Base-by-base conservation (phyloP, 1,140 invertebrate species). In the Drosophila melanogaster region DNA sequence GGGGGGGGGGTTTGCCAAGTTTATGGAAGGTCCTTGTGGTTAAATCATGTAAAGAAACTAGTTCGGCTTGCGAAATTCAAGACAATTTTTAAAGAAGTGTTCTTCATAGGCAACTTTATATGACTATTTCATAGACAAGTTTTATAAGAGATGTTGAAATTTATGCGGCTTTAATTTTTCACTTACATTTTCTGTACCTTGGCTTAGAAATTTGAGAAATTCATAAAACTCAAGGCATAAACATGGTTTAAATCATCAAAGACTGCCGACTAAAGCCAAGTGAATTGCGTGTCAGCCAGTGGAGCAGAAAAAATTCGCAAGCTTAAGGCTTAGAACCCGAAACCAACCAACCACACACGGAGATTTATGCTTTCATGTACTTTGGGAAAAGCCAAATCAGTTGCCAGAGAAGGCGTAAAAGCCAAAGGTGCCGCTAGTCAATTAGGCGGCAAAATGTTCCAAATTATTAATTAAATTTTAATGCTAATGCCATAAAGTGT, bases 381-480 rank as follows among this genome's bases (percentile, higher is more conserved):
- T n/a, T 35, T 40, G 50, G n/a, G 43, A 54, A 80, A 74, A 66
- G 79, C 66, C 58, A 66, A 87, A 77, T 84, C 84, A 79, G 24
- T 64, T 57, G 66, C 67, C 49, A 26, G 38, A 30, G 54, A 53
- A 56, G 62, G 74, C 62, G 73, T 53, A 38, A 67, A 69, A 76
- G 78, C 81, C 83, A 71, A 71, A 67, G 83, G 79, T 86, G 59
- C 50, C 57, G 44, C 62, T 60, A 83, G 84, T 83, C 79, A 86
- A 86, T 79, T 87, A 79, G 51, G 59, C 58, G 57, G 71, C 76
- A 80, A 84, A 77, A 77, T 50, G 67, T 58, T 77, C 43, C 66
- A 62, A 77, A 77, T 87, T 84, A 62, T 79, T 87, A 89, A 87
- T 87, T 89, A 74, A 89, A 80, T 84, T 79, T 84, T 75, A 78